A percentile compares a stretch with the other conserved stretches of the same genome.
These are phyloP conservation scores for Chitala chitala DNA, from an alignment of 2,113 vertebrate species.

Conservation along the genomic window DNA sequence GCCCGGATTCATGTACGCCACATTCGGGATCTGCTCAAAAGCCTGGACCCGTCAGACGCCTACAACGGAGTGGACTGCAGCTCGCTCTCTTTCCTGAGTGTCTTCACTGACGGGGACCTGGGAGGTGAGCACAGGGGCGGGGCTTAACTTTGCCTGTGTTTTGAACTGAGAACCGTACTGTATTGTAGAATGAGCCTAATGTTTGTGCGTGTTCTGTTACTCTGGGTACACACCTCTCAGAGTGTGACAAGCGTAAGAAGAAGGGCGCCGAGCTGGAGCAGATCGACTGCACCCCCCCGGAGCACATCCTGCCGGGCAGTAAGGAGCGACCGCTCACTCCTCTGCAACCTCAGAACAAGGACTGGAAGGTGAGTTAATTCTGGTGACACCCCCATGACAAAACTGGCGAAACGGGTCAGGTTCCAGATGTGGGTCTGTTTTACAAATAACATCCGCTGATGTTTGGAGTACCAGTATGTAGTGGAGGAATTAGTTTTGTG, in stretches of 20 bases:
- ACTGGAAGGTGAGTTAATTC: constrained; percentile 81
- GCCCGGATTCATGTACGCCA: constrained; percentile 96
- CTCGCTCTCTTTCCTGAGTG: constrained; percentile 88
- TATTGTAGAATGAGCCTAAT: too few species aligned
- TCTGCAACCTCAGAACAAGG: constrained; percentile 94
- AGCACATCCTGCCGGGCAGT: constrained; percentile 92
- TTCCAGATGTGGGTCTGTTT: too few species aligned
- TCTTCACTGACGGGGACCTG: constrained; percentile 93
- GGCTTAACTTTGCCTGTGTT: too few species aligned
- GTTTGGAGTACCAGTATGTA: too few species aligned
- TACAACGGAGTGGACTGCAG: constrained; percentile 98
- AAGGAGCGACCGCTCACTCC: constrained; percentile 88
- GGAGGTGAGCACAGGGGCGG: constrained; percentile 68
- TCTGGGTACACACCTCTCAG: constrained; percentile 52
- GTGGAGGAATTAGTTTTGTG: too few species aligned
- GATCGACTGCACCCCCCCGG: constrained; percentile 95
- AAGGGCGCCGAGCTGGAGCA: constrained; percentile 90
- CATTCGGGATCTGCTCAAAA: constrained; percentile 94
- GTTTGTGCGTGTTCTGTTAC: not conserved
- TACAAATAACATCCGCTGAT: too few species aligned
- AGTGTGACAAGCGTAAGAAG: constrained; percentile 88
- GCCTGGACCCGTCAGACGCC: constrained; percentile 90
- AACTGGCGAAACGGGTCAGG: too few species aligned
- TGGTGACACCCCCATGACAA: not conserved
- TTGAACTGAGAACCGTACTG: too few species aligned